Base-by-base conservation (phyloP, 2,888 invertebrate species). In the Pachymerium ferrugineum region DNA sequence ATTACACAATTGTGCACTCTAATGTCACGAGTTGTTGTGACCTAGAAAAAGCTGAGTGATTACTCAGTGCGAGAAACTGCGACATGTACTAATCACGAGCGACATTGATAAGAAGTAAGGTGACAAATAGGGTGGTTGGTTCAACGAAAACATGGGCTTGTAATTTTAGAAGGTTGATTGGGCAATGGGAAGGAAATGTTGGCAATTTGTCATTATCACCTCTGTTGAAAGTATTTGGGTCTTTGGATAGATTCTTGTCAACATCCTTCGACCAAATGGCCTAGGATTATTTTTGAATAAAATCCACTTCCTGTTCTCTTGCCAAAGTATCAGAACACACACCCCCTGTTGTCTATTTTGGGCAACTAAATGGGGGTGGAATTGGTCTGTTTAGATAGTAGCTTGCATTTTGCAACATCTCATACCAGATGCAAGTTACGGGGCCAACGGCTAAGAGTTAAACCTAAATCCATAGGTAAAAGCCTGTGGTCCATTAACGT, bases 301-400 rank as follows among this genome's bases (percentile, higher is more conserved):
- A 62, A 62, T 25, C 62, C n/a, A 62, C 25, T 62, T 62, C 62
- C 62, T 62, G 62, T 62, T 62, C 62, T 22, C 62, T 62, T 62
- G 62, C 62, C 62, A 62, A 62, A 62, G 25, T 28, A 62, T 25
- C 25, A 62, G 28, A 62, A 47, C 62, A 62, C 62, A 62, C 28
- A 62, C 62, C 14, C 28, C 62, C 62, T 62, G 62, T 62, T 62
- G 62, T 6, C 62, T 62, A 62, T 62, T 62, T 62, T 62, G 28
- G 28, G 62, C 62, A 19, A 25, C 6, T 28, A 8, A 25, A 62
- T 25, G 62, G 62, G 62, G 62, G 62, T 62, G 62, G 62, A 62
- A 62, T 25, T 62, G 62, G 62, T 62, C 62, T 62, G 62, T 62
- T 62, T 62, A 62, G 62, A 62, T 62, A n/a, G n/a, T n/a, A 62